Evolutionary conservation across 1,140 invertebrate species (phyloP), one percentile per base, ranked within the genome.

Genomic region (Psix sp.): DNA sequence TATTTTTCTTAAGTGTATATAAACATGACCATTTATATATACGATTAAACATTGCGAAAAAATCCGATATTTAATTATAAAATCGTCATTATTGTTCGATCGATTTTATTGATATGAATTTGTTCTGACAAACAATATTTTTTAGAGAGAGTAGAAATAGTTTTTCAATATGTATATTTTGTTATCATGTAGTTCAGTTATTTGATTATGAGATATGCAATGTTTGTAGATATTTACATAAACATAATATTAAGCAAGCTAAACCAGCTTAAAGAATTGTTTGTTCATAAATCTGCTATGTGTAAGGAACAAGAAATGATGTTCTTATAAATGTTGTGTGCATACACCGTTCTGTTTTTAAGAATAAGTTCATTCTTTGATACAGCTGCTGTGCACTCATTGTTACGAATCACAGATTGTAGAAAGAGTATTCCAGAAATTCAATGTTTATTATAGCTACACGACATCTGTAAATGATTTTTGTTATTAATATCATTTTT

Each of bases 301-400:
- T 36, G 29, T 17, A 24, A 17, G 26, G 42, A 24, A 56, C 38
- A 14, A 31, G 33, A 56, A 56, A 43, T 43, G 24, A 56, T 56
- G 33, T 42, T 26, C 24, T 56, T 42, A 20, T 56, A 26, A 26
- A 43, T 10, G 38, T 33, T 29, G 49, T 39, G 24, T 52, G 20
- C 35, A 51, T 39, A 51, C 38, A 3, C 17, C 20, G 51, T 42
- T 42, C 31, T 42, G 24, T 42, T 54, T 42, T 16, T 16, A 39
- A 29, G 38, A 49, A 49, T 62, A 62, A 49, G 7, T 31, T n/a
- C 24, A 62, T 42, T 62, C 57, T 57, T 45, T 35, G 18, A 31
- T 24, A 31, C 45, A 51, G 38, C 36, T 62, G 57, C 33, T 62
- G 45, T 42, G 14, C 17, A 33, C n/a, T 49, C 43, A 49, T 31